These are phyloP conservation scores for Melanerpes aurifrons DNA, from an alignment of 2,113 vertebrate species.

Conservation along the genomic window DNA sequence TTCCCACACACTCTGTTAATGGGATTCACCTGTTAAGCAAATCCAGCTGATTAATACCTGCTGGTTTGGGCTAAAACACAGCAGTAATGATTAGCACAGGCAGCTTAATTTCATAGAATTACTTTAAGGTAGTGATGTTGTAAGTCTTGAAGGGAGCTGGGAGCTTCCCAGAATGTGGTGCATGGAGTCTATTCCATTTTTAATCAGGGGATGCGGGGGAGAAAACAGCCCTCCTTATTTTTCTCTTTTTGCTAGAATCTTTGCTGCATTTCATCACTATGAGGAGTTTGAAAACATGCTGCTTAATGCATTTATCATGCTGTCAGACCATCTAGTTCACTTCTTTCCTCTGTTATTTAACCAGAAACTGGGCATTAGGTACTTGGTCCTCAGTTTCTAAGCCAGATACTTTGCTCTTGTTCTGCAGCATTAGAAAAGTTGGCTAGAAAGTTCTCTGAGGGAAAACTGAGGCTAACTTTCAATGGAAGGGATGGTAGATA, in stretches of 20 bases:
- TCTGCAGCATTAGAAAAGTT: not conserved
- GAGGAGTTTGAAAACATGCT: not conserved
- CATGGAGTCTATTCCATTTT: not conserved
- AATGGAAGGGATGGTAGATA: not conserved
- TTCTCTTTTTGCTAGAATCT: not conserved
- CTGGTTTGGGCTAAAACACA: not conserved
- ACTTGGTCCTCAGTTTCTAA: not conserved
- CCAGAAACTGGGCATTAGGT: rapidly evolving
- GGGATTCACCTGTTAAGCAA: constrained; percentile 18
- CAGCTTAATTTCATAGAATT: not conserved
- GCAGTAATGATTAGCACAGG: not conserved
- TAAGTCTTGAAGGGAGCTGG: not conserved
- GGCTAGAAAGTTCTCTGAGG: not conserved
- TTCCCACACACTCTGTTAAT: not conserved
- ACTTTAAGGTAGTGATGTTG: not conserved
- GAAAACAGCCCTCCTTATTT: not conserved
- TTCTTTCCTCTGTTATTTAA: not conserved
- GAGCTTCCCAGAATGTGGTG: not conserved
- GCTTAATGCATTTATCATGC: not conserved
- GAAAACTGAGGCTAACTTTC: not conserved
- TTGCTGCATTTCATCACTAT: not conserved
- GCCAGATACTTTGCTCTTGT: not conserved
- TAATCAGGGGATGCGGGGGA: not conserved
- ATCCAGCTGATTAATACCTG: not conserved
- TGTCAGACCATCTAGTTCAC: not conserved